A percentile compares a stretch with the other conserved stretches of the same genome.
Conservation (phyloP, 2,113 vertebrate genomes). For the Arothron firmamentum region DNA sequence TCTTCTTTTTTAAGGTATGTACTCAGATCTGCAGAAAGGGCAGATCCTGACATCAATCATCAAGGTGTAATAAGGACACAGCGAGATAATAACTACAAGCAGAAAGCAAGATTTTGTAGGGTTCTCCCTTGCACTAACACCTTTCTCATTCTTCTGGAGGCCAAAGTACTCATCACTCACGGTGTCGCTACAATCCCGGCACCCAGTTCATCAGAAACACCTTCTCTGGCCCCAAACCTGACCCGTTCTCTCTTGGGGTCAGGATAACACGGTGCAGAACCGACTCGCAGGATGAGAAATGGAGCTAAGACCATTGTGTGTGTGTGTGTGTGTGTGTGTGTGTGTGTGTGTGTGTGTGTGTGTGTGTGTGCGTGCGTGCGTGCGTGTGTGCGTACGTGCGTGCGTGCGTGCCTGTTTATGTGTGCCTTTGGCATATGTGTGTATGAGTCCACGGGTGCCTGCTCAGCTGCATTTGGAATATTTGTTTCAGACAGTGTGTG, state of each 20-base stretch:
- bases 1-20: background rate
- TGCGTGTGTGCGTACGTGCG: too few relatives aligned
- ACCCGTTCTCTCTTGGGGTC: conserved; percentile 66
- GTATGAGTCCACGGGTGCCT: conserved; percentile 31
- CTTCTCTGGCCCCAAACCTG: conserved; percentile 61
- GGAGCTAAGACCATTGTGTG: conserved; percentile 12
- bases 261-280: conserved; percentile 66
- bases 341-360: too few relatives aligned
- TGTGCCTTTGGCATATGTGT: conserved; percentile 39
- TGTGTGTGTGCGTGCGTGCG: too few relatives aligned
- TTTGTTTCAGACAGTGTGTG: conserved; percentile 54
- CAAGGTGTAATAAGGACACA: conserved; percentile 14
- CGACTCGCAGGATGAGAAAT: conserved; percentile 66
- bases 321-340: too few relatives aligned
- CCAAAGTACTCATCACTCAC: conserved; percentile 59
- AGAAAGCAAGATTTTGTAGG: conserved; percentile 30
- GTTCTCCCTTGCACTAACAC: conserved; percentile 29
- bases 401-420: background rate
- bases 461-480: conserved; percentile 56
- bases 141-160: conserved; percentile 39
- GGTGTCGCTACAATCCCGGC: conserved; percentile 59
- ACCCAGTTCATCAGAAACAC: conserved; percentile 74
- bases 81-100: conserved; percentile 25
- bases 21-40: conserved; percentile 3
- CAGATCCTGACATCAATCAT: conserved; percentile 24